Conservation (phyloP, 2,113 vertebrate genomes). For the Proterorhinus semilunaris region DNA sequence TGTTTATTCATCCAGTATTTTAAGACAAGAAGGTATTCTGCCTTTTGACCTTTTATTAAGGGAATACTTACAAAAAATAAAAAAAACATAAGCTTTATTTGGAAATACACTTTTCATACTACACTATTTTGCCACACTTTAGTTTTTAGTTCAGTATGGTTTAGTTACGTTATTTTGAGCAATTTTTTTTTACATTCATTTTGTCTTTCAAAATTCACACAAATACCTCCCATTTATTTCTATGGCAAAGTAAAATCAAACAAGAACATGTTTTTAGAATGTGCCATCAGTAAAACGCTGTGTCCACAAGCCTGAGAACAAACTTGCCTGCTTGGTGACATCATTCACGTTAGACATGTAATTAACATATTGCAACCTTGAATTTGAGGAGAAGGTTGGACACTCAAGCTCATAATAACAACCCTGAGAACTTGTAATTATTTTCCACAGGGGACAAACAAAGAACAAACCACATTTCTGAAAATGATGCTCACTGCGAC, state of each 20-base stretch:
- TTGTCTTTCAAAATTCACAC: neutral
- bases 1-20: constrained; percentile 46
- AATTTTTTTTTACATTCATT: no score
- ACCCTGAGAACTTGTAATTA: constrained; percentile 71
- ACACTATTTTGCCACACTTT: neutral
- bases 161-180: no score
- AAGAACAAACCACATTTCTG: constrained; percentile 20
- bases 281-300: constrained; percentile 20
- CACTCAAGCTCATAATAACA: constrained; percentile 73
- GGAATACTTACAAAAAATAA: neutral
- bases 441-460: constrained; percentile 56
- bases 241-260: neutral
- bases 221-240: neutral
- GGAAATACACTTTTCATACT: neutral
- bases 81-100: neutral
- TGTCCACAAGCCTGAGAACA: constrained; percentile 53
- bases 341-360: constrained; percentile 76
- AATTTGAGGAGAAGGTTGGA: constrained; percentile 60
- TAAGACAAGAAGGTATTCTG: constrained; percentile 51
- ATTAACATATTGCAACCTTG: constrained; percentile 72
- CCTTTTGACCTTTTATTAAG: constrained; percentile 2
- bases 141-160: no score
- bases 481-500: constrained; percentile 17
- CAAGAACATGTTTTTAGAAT: neutral
- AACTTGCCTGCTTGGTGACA: constrained; percentile 71